Evolutionary conservation across 2,113 vertebrate species (phyloP).

Genomic region (Herpailurus yagouaroundi): DNA sequence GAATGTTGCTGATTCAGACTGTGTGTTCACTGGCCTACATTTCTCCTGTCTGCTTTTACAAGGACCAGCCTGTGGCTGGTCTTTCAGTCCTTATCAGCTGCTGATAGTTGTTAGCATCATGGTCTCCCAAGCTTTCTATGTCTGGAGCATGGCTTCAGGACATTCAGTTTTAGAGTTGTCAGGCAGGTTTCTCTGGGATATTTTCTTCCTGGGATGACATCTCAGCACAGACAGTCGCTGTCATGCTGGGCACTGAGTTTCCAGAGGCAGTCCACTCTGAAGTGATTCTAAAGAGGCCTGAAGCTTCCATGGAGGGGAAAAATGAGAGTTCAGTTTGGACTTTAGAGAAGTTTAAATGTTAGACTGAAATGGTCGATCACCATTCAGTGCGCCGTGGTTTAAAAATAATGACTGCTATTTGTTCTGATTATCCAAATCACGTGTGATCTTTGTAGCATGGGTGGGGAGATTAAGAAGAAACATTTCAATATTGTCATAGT

Average conservation of each 20-base stretch:
- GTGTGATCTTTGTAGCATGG: background rate
- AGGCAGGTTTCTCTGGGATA: background rate
- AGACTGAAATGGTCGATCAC: background rate
- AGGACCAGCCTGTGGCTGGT: background rate
- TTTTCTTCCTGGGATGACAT: background rate
- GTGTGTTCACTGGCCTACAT: accelerated
- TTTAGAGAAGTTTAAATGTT: background rate
- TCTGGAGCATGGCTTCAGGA: background rate
- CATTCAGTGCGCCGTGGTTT: background rate
- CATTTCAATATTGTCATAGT: background rate
- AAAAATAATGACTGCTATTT: background rate
- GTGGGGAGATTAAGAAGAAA: background rate
- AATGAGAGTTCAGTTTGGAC: background rate
- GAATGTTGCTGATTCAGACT: background rate
- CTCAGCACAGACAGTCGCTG: no score
- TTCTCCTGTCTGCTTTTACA: background rate
- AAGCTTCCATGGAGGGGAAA: background rate
- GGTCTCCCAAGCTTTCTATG: background rate
- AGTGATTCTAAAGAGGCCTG: background rate
- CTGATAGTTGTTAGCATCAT: background rate
- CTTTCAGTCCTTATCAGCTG: background rate
- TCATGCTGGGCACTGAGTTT: background rate
- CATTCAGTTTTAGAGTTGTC: background rate
- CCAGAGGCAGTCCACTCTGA: background rate
- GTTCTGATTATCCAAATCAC: background rate